A percentile compares a stretch with the other conserved stretches of the same genome.
Evolutionary conservation across 2,113 vertebrate genomes (phyloP).

Genomic region (Pangasianodon gigas): DNA sequence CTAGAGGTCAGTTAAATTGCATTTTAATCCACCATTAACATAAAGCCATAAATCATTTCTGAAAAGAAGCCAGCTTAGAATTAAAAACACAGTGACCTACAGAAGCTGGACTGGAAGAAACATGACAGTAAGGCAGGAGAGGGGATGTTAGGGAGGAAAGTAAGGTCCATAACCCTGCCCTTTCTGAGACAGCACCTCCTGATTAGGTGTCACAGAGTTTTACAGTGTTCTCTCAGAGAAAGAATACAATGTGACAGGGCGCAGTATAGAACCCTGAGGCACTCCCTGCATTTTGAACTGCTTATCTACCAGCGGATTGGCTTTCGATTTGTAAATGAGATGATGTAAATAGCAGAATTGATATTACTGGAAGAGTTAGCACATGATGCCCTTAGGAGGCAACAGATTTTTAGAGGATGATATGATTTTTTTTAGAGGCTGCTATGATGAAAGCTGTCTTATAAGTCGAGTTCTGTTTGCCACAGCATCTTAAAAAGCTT

Average conservation of each 20-base stretch:
- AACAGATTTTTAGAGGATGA: too few relatives aligned
- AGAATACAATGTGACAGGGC: not conserved
- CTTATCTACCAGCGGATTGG: not conserved
- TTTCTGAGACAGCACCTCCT: constrained; percentile 6
- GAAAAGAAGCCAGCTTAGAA: constrained; percentile 3
- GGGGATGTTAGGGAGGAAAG: not conserved
- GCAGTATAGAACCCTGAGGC: not conserved
- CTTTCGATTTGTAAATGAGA: not conserved
- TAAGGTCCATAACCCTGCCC: constrained; percentile 12
- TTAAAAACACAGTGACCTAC: not conserved
- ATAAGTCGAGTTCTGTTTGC: too few relatives aligned
- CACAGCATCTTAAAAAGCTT: too few relatives aligned
- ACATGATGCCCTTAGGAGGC: too few relatives aligned
- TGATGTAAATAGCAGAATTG: not conserved
- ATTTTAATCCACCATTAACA: constrained; percentile 35
- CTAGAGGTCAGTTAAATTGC: constrained; percentile 16
- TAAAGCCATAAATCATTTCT: constrained; percentile 35
- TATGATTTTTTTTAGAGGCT: not conserved
- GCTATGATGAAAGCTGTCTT: too few relatives aligned
- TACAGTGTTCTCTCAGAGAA: not conserved
- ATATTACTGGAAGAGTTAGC: not conserved
- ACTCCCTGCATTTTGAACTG: not conserved
- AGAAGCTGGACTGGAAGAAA: not conserved
- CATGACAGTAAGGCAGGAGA: constrained; percentile 16
- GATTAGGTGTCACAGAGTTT: constrained; percentile 30